Conservation (phyloP, 1,140 invertebrate species). For the Atta texana region DNA sequence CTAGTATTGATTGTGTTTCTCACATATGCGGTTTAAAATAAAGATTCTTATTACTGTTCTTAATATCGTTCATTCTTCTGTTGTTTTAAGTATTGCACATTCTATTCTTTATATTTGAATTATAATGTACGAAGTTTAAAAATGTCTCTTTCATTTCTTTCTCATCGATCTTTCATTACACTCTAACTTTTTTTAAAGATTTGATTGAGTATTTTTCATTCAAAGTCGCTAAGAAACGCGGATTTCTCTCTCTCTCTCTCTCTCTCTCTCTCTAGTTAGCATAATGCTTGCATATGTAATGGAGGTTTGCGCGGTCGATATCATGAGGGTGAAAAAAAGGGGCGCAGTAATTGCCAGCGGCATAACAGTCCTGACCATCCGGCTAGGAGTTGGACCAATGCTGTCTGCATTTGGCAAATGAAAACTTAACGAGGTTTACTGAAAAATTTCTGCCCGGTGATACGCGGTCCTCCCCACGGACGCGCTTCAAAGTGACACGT, state of each 20-base stretch:
- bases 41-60: too few species aligned
- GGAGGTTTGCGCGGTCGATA: slow-evolving; percentile 33
- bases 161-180: not conserved
- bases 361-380: slow-evolving; percentile 45
- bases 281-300: not conserved
- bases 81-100: not conserved
- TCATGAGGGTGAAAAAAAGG: slow-evolving; percentile 24
- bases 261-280: slow-evolving; percentile 51
- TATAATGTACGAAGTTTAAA: not conserved
- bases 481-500: slow-evolving; percentile 83
- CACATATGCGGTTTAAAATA: too few species aligned
- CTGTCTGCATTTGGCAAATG: slow-evolving; percentile 76
- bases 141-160: not conserved
- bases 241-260: slow-evolving; percentile 1
- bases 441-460: slow-evolving; percentile 70
- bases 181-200: not conserved
- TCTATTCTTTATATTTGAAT: not conserved
- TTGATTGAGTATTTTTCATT: not conserved
- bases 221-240: not conserved
- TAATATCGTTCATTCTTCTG: not conserved
- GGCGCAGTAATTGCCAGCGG: slow-evolving; percentile 55
- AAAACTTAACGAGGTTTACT: slow-evolving; percentile 78
- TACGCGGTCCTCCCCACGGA: slow-evolving; percentile 69
- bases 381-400: slow-evolving; percentile 37
- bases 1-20: too few species aligned